Evolutionary conservation across 2,888 invertebrate genomes (phyloP).

Genomic region (Tigriopus californicus): DNA sequence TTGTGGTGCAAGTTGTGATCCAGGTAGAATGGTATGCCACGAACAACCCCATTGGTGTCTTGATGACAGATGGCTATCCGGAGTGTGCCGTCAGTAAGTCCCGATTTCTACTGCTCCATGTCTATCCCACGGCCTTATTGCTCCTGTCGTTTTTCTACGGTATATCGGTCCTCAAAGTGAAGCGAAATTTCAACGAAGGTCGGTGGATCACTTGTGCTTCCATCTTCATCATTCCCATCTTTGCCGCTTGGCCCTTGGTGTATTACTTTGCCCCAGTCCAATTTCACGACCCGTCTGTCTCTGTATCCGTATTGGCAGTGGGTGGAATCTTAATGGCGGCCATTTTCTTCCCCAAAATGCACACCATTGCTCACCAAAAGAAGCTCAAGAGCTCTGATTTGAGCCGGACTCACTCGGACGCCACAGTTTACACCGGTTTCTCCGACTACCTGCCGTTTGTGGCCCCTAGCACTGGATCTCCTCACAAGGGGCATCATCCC

Average conservation of each 20-base stretch:
- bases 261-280: slow-evolving; percentile 11
- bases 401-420: background rate
- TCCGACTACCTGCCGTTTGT: background rate
- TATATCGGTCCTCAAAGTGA: slow-evolving; percentile 24
- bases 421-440: slow-evolving; percentile 5
- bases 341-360: slow-evolving; percentile 26
- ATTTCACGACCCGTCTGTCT: slow-evolving; percentile 24
- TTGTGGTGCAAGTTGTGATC: slow-evolving; percentile 23
- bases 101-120: slow-evolving; percentile 23
- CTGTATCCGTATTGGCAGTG: slow-evolving; percentile 23
- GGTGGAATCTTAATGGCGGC: slow-evolving; percentile 24
- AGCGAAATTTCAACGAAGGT: slow-evolving; percentile 26
- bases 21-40: slow-evolving; percentile 24
- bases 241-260: slow-evolving; percentile 14
- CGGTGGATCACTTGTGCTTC: slow-evolving; percentile 24
- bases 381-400: slow-evolving; percentile 17
- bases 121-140: slow-evolving; percentile 23
- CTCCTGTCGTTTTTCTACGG: slow-evolving; percentile 24
- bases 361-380: slow-evolving; percentile 24
- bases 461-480: too few relatives aligned
- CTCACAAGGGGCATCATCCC: too few relatives aligned
- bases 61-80: background rate
- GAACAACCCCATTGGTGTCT: slow-evolving; percentile 15
- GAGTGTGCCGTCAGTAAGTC: slow-evolving; percentile 4
- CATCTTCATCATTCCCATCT: slow-evolving; percentile 19